Conservation (phyloP, 2,888 invertebrate species). For the Mystacides longicornis region DNA sequence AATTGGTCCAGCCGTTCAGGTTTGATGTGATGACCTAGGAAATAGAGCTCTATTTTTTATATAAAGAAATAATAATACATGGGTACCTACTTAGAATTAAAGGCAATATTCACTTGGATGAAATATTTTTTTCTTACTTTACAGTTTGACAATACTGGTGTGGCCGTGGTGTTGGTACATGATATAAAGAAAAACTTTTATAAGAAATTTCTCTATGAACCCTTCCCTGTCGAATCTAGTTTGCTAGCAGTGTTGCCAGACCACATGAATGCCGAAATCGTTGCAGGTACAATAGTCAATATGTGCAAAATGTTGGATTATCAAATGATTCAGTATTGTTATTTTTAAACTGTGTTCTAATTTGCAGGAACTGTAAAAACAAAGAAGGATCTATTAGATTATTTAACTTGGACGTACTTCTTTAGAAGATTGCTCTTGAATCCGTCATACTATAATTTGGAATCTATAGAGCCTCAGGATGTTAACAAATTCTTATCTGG, state of each 20-base stretch:
- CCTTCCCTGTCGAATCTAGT: slow-evolving; percentile 98
- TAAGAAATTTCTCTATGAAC: slow-evolving; percentile 97
- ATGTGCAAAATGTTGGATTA: neutral
- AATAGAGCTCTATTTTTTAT: no score
- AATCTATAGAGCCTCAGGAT: slow-evolving; percentile 58
- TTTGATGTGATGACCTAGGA: no score
- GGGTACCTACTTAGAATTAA: no score
- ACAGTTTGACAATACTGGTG: slow-evolving; percentile 90
- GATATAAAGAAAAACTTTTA: slow-evolving; percentile 98
- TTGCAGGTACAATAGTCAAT: slow-evolving; percentile 51
- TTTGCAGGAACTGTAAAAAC: slow-evolving; percentile 76
- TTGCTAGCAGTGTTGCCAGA: slow-evolving; percentile 86
- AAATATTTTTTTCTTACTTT: slow-evolving; percentile 9
- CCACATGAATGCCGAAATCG: slow-evolving; percentile 95
- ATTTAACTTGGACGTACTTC: slow-evolving; percentile 98
- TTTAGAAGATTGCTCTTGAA: slow-evolving; percentile 87
- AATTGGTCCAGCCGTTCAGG: no score
- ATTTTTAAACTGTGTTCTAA: neutral
- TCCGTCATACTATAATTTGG: slow-evolving; percentile 83
- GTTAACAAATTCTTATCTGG: slow-evolving; percentile 71
- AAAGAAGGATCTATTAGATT: slow-evolving; percentile 90
- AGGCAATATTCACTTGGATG: no score
- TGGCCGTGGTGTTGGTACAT: slow-evolving; percentile 84
- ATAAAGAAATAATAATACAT: no score
- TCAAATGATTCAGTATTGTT: neutral